These are phyloP conservation scores for Strigops habroptila DNA, from an alignment of 2,113 vertebrate genomes.

Conservation along the genomic window DNA sequence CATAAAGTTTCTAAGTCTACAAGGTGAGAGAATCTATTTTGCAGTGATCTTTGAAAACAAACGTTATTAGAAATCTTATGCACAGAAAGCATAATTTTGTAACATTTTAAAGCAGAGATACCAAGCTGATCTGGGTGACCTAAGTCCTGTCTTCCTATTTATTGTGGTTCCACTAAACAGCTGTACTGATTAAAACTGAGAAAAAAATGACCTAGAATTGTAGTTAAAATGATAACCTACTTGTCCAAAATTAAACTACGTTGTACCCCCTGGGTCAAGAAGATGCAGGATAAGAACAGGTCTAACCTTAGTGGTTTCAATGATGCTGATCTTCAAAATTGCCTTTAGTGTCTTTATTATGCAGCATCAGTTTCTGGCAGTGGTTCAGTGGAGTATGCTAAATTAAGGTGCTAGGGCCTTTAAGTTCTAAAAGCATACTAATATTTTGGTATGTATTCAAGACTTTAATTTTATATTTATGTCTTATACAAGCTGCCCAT, in stretches of 20 bases:
- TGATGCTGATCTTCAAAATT: neutral
- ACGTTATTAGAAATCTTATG: neutral
- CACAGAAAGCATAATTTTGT: neutral
- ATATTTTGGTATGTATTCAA: neutral
- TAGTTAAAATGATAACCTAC: neutral
- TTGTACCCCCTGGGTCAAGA: neutral
- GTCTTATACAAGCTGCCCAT: neutral
- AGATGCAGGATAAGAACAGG: neutral
- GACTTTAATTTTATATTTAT: neutral
- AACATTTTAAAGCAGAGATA: neutral
- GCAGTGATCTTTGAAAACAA: neutral
- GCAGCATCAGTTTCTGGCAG: neutral
- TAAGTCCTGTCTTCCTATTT: neutral
- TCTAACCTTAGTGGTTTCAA: neutral
- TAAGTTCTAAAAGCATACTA: neutral
- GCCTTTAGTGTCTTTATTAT: neutral
- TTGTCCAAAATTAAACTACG: neutral
- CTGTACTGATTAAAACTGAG: neutral
- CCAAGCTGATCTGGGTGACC: neutral
- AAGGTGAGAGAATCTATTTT: neutral
- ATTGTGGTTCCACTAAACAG: neutral
- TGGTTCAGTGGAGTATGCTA: neutral
- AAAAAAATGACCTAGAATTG: neutral
- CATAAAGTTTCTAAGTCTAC: neutral
- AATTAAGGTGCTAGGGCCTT: neutral